phyloP scores from a whole-genome alignment of 2,888 invertebrate genomes.

The Lithophane semibrunnea region DNA sequence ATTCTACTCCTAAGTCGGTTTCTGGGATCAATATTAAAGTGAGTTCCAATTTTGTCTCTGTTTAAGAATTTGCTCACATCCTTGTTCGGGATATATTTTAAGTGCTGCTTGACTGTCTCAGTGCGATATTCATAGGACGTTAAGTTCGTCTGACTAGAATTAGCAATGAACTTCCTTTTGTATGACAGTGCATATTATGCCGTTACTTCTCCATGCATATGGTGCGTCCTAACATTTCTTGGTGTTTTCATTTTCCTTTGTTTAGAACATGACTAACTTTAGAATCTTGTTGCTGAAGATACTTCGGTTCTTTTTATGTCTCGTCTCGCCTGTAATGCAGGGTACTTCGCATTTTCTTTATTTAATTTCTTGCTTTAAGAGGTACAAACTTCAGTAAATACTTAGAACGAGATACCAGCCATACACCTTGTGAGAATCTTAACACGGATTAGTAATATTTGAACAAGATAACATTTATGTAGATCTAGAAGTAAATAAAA shows the following conservation, averaged over 20 bases:
- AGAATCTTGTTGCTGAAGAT: slow-evolving; percentile 18
- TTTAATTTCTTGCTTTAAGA: slow-evolving; percentile 3
- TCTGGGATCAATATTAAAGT: slow-evolving; percentile 88
- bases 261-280: slow-evolving; percentile 32
- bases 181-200: slow-evolving; percentile 40
- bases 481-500: slow-evolving; percentile 10
- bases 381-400: slow-evolving; percentile 28
- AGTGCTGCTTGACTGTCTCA: slow-evolving; percentile 36
- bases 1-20: slow-evolving; percentile 77
- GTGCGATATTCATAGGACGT: slow-evolving; percentile 54
- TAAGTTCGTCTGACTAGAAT: slow-evolving; percentile 48
- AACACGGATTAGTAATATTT: slow-evolving; percentile 44
- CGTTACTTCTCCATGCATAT: slow-evolving; percentile 39
- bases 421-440: slow-evolving; percentile 11
- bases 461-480: slow-evolving; percentile 40
- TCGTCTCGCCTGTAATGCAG: background rate
- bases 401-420: background rate
- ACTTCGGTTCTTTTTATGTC: slow-evolving; percentile 14
- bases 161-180: slow-evolving; percentile 46
- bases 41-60: slow-evolving; percentile 69
- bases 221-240: slow-evolving; percentile 17
- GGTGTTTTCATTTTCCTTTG: slow-evolving; percentile 44
- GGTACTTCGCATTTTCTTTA: slow-evolving; percentile 4
- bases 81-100: slow-evolving; percentile 52
- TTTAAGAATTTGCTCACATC: slow-evolving; percentile 60